phyloP scores from a whole-genome alignment of 1,140 invertebrate genomes.

The Aphelinus certus region DNA sequence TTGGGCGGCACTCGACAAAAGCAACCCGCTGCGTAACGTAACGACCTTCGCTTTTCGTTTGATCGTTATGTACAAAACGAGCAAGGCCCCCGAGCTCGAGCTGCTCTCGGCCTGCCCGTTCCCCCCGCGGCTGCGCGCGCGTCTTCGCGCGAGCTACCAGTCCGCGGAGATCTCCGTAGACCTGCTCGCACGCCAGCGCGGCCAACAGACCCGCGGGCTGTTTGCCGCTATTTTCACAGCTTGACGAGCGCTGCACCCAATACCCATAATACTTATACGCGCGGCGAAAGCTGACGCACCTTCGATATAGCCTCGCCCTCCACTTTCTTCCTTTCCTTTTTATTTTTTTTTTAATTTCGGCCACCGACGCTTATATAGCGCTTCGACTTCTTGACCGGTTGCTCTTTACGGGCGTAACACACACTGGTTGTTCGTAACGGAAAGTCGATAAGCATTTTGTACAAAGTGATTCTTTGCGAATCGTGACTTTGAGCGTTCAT shows the following conservation, averaged over 20 bases:
- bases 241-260: conserved; percentile 45
- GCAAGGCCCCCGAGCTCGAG: conserved; percentile 11
- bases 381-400: no score
- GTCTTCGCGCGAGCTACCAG: no score
- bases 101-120: neutral
- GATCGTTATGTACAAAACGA: conserved; percentile 58
- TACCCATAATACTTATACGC: neutral
- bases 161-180: conserved; percentile 29
- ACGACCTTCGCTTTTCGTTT: conserved; percentile 65
- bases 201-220: conserved; percentile 26
- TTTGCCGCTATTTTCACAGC: conserved; percentile 61
- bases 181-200: conserved; percentile 42
- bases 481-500: no score
- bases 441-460: no score
- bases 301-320: no score
- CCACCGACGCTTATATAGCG: no score
- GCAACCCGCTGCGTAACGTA: conserved; percentile 63
- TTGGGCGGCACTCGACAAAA: conserved; percentile 64
- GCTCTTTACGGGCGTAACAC: no score
- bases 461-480: no score
- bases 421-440: no score
- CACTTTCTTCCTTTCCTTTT: neutral
- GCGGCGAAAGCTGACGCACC: neutral
- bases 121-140: no score
- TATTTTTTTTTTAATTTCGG: neutral